These are phyloP conservation scores for Muscidifurax raptorellus DNA, from an alignment of 1,140 invertebrate genomes.

Conservation along the genomic window DNA sequence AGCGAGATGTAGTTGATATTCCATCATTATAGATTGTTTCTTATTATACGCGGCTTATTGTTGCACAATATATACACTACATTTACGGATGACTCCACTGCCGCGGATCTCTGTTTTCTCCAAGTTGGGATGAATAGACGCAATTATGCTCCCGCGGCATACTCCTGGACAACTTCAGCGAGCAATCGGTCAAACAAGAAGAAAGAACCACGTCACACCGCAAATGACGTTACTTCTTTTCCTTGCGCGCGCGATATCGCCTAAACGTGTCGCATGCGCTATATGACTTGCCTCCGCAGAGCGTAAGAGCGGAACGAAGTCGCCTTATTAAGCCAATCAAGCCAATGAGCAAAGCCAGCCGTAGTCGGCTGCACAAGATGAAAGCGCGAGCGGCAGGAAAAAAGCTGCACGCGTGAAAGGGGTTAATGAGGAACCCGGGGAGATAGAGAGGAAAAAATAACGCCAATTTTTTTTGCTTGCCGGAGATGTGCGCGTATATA, in stretches of 20 bases:
- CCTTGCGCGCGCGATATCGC: neutral
- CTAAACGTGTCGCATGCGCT: neutral
- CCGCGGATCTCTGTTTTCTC: no score
- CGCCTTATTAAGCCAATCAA: conserved; percentile 47
- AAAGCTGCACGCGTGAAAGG: neutral
- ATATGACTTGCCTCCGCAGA: neutral
- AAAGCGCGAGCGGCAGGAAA: neutral
- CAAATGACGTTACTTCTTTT: neutral
- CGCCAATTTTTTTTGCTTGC: no score
- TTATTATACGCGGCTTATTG: no score
- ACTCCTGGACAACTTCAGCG: no score
- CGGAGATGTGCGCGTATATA: no score
- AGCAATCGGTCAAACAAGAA: neutral
- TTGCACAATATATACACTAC: no score
- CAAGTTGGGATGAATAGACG: no score
- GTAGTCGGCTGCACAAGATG: neutral
- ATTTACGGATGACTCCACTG: no score
- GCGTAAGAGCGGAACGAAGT: conserved; percentile 24
- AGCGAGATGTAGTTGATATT: no score
- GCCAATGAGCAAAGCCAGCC: conserved; percentile 37
- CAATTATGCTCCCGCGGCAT: no score
- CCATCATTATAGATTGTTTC: no score
- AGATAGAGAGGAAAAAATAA: neutral
- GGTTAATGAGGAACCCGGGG: conserved; percentile 10
- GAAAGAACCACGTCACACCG: neutral